A percentile compares a stretch with the other conserved stretches of the same genome.
These are phyloP conservation scores for Sakesphorus luctuosus DNA, from an alignment of 2,113 vertebrate species.

Conservation along the genomic window DNA sequence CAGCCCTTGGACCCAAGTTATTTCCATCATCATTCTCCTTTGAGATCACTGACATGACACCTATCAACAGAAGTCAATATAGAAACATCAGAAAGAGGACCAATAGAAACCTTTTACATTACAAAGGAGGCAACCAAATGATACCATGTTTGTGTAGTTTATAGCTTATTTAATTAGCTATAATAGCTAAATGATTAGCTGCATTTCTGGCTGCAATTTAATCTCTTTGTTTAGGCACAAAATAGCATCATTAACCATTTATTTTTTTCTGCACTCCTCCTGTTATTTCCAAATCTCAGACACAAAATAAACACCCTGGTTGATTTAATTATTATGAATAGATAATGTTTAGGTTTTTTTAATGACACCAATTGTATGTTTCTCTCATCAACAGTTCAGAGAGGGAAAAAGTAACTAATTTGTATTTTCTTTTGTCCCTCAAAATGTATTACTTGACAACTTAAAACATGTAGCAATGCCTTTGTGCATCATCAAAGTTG, in stretches of 20 bases:
- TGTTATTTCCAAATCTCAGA: background rate
- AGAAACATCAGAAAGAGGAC: background rate
- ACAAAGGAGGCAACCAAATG: background rate
- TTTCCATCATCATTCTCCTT: background rate
- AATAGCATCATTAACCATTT: background rate
- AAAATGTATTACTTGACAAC: constrained; percentile 2
- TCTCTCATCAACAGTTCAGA: background rate
- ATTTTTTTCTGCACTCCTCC: background rate
- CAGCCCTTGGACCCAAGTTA: background rate
- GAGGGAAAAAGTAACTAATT: background rate
- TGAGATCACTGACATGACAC: background rate
- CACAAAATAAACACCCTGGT: background rate
- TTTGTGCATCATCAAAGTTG: constrained; percentile 36
- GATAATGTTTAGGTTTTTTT: background rate
- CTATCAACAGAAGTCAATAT: background rate
- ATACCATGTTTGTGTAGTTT: background rate
- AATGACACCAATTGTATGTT: background rate
- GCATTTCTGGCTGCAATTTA: background rate
- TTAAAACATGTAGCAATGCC: background rate
- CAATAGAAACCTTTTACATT: background rate
- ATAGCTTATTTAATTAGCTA: background rate
- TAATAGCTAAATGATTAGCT: background rate
- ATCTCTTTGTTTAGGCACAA: background rate
- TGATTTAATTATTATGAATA: background rate
- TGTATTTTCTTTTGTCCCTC: constrained; percentile 1